phyloP scores from a whole-genome alignment of 2,797 vertebrate species.

The Antrozous pallidus region DNA sequence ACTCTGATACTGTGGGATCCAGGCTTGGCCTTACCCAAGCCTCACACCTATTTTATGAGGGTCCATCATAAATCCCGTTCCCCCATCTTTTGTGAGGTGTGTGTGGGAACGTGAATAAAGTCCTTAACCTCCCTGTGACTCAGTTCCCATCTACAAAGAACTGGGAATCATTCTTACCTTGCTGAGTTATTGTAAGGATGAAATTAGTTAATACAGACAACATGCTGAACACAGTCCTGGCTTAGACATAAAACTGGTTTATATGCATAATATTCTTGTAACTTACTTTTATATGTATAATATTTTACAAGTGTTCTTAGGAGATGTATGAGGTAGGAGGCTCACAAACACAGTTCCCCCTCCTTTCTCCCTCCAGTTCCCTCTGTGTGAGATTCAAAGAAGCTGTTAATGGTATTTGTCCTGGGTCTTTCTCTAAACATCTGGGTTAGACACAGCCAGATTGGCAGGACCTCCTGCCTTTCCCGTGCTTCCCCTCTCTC shows the following conservation, averaged over 20 bases:
- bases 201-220: not conserved
- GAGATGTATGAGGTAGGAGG: not conserved
- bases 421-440: not conserved
- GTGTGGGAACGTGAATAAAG: not conserved
- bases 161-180: not conserved
- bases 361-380: not conserved
- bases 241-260: not conserved
- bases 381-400: not conserved
- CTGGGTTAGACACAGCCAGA: not conserved
- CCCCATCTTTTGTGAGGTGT: not conserved
- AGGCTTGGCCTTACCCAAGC: not conserved
- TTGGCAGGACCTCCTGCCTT: not conserved
- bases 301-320: not conserved
- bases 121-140: not conserved
- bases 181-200: not conserved
- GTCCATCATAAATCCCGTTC: not conserved
- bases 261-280: not conserved
- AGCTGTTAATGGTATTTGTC: not conserved
- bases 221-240: not conserved
- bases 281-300: not conserved
- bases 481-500: no score
- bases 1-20: not conserved
- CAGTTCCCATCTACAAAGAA: constrained; percentile 17
- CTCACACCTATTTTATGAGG: not conserved
- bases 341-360: not conserved